phyloP scores from a whole-genome alignment of 2,113 vertebrate species.

The Malurus melanocephalus region DNA sequence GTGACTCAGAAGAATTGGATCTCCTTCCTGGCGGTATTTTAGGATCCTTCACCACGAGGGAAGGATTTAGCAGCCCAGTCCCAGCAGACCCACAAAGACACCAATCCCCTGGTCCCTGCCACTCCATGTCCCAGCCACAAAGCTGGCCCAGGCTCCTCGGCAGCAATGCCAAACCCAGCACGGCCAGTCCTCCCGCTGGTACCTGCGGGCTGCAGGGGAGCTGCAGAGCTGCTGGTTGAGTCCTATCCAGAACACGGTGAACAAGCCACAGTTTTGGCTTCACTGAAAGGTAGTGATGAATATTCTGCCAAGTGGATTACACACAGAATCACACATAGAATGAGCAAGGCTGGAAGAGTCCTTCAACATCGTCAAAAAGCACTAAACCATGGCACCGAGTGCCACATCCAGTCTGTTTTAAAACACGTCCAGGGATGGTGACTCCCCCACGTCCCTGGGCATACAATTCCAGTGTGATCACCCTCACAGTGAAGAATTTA shows the following conservation, averaged over 20 bases:
- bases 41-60: neutral
- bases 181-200: neutral
- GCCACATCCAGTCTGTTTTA: too few relatives aligned
- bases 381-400: too few relatives aligned
- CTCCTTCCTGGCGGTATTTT: neutral
- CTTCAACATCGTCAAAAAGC: too few relatives aligned
- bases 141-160: neutral
- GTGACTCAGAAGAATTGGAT: neutral
- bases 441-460: too few relatives aligned
- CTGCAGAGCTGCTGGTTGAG: neutral
- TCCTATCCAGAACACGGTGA: neutral
- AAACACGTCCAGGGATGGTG: too few relatives aligned
- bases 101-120: neutral
- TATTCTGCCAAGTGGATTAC: neutral
- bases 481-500: too few relatives aligned
- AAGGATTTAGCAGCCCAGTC: neutral
- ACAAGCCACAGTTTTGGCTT: neutral
- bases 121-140: neutral
- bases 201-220: neutral
- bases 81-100: neutral
- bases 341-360: too few relatives aligned
- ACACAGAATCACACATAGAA: too few relatives aligned
- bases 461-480: too few relatives aligned
- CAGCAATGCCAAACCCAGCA: accelerated
- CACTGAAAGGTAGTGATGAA: accelerated